phyloP scores from a whole-genome alignment of 2,113 vertebrate species.

The Catharus bicknelli region DNA sequence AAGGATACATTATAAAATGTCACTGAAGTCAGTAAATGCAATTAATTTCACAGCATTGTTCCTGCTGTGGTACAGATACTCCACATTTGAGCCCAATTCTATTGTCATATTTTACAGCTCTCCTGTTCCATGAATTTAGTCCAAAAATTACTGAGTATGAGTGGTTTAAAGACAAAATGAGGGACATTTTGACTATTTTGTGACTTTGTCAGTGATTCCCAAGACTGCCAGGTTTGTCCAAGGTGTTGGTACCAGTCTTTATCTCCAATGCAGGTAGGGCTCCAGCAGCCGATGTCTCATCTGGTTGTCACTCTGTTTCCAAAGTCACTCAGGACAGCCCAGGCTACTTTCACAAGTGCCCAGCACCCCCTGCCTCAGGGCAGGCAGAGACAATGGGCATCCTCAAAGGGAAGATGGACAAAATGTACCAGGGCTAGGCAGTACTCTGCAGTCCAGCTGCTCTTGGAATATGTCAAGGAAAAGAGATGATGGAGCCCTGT shows the following conservation, averaged over 20 bases:
- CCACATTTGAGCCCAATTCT: not conserved
- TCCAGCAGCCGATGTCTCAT: not conserved
- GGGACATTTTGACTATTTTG: not conserved
- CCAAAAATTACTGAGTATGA: not conserved
- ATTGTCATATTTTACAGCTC: not conserved
- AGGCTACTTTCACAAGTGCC: not conserved
- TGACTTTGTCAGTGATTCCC: not conserved
- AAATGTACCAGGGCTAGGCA: not conserved
- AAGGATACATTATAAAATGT: not conserved
- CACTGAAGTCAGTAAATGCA: not conserved
- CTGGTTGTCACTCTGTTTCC: fast-evolving
- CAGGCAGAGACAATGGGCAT: not conserved
- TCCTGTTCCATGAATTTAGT: not conserved
- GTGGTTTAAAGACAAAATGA: not conserved
- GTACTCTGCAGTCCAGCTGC: not conserved
- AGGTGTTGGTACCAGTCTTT: not conserved
- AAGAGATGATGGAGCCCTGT: not conserved
- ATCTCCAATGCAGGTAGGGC: not conserved
- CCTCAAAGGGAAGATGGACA: not conserved
- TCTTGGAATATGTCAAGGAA: not conserved
- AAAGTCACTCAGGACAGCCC: not conserved
- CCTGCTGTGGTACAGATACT: not conserved
- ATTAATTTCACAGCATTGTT: not conserved
- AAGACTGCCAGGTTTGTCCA: not conserved
- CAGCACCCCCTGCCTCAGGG: not conserved